Conservation (phyloP, 2,888 invertebrate genomes). For the Hartigia nigra region DNA sequence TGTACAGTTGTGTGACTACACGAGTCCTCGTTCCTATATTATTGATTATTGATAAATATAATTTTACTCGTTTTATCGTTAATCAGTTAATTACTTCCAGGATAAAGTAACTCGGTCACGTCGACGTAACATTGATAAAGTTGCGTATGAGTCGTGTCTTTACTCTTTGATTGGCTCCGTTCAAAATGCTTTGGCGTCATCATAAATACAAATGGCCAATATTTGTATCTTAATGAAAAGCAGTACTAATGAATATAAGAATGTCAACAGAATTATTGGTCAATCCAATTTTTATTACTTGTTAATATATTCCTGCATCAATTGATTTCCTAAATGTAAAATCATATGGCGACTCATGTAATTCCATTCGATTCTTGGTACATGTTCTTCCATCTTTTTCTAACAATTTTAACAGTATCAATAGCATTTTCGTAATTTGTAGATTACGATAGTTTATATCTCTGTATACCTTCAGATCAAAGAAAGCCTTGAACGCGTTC, state of each 20-base stretch:
- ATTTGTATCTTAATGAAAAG: conserved; percentile 37
- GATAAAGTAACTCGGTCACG: conserved; percentile 49
- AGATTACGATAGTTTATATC: not conserved
- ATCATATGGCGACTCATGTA: conserved; percentile 36
- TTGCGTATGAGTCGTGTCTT: conserved; percentile 11
- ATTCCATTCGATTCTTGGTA: conserved; percentile 51
- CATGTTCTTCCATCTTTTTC: conserved; percentile 30
- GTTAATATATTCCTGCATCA: conserved; percentile 33
- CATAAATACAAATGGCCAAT: conserved; percentile 53
- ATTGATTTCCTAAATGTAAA: conserved; percentile 17
- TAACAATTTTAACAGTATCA: conserved; percentile 16
- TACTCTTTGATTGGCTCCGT: conserved; percentile 14
- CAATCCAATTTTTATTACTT: conserved; percentile 30
- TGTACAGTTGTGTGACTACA: conserved; percentile 40
- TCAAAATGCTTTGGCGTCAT: not conserved
- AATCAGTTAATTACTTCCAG: conserved; percentile 45
- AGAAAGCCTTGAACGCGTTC: conserved; percentile 32
- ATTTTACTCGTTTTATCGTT: not conserved
- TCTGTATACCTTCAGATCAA: conserved; percentile 42
- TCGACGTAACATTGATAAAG: conserved; percentile 50
- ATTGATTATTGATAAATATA: not conserved
- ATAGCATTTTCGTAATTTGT: not conserved
- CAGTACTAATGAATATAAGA: not conserved
- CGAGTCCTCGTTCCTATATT: conserved; percentile 39
- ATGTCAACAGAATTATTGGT: not conserved